Evolutionary conservation across 2,113 vertebrate genomes (phyloP).

Genomic region (Taurulus bubalis): DNA sequence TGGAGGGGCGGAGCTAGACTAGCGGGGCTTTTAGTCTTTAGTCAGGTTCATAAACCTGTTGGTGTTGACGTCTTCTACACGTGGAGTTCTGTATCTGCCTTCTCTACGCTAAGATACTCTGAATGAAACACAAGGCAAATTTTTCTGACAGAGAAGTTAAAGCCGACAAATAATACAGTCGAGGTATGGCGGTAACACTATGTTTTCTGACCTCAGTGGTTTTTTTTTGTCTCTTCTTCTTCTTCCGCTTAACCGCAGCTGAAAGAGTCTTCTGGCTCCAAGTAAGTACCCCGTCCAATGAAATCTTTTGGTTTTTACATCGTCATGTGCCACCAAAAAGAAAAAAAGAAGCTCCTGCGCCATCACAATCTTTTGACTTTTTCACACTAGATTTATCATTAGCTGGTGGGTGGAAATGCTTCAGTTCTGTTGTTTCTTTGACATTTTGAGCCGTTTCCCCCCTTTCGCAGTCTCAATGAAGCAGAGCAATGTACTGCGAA

Average conservation of each 20-base stretch:
- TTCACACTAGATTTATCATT: constrained; percentile 62
- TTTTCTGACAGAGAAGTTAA: constrained; percentile 75
- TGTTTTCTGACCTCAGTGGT: constrained; percentile 43
- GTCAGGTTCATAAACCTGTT: constrained; percentile 30
- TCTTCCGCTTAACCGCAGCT: constrained; percentile 40
- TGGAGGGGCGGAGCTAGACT: constrained; percentile 15
- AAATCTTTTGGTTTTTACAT: constrained; percentile 80
- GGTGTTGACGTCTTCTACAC: constrained; percentile 16
- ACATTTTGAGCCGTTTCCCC: constrained; percentile 45
- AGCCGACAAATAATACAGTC: constrained; percentile 80
- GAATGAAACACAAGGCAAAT: constrained; percentile 59
- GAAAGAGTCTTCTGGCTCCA: constrained; percentile 67
- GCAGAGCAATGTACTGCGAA: constrained; percentile 67
- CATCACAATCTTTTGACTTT: constrained; percentile 69
- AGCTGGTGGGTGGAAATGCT: constrained; percentile 36
- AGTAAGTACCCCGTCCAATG: constrained; percentile 61
- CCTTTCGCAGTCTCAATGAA: constrained; percentile 61
- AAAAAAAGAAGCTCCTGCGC: constrained; percentile 38
- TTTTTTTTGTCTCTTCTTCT: constrained; percentile 29
- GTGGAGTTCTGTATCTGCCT: constrained; percentile 34
- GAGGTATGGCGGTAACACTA: constrained; percentile 80
- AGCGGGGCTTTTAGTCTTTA: constrained; percentile 33
- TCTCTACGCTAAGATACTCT: constrained; percentile 57
- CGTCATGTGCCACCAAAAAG: constrained; percentile 67
- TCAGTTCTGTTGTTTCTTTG: constrained; percentile 46